phyloP scores from a whole-genome alignment of 2,888 invertebrate species.

The Leucophenga montana region DNA sequence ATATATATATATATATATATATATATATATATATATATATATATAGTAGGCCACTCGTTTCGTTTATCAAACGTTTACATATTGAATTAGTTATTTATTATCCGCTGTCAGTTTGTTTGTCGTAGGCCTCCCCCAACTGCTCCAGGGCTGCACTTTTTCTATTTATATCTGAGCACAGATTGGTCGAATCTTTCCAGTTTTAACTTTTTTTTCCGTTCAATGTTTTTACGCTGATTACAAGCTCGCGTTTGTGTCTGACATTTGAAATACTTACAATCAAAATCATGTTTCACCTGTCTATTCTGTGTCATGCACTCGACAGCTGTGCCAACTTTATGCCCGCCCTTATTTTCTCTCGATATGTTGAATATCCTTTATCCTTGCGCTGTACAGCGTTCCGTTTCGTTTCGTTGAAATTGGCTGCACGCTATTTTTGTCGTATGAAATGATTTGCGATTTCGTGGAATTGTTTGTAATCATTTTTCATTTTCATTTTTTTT shows the following conservation, averaged over 20 bases:
- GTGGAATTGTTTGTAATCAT: slow-evolving; percentile 3
- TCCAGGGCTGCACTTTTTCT: not conserved
- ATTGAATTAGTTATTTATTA: slow-evolving; percentile 50
- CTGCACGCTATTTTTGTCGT: slow-evolving; percentile 2
- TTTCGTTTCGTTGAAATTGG: not conserved
- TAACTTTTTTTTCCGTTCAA: not conserved
- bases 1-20: too few relatives aligned
- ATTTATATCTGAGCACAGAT: not conserved
- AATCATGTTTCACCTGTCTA: slow-evolving; percentile 18
- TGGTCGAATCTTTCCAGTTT: not conserved
- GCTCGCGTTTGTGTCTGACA: slow-evolving; percentile 29
- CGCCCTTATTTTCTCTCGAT: not conserved
- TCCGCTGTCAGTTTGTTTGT: slow-evolving; percentile 33
- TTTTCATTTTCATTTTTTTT: not conserved
- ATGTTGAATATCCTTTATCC: not conserved
- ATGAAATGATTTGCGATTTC: slow-evolving; percentile 20
- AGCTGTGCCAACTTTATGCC: not conserved
- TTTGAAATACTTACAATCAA: slow-evolving; percentile 16
- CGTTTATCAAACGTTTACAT: slow-evolving; percentile 43
- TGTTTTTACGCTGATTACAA: slow-evolving; percentile 34
- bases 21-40: too few relatives aligned
- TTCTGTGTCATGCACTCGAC: not conserved
- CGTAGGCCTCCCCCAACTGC: not conserved
- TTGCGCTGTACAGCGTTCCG: not conserved
- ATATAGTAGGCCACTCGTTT: not conserved